These are phyloP conservation scores for Hydroisotoma schaefferi DNA, from an alignment of 2,888 invertebrate genomes.

Conservation along the genomic window DNA sequence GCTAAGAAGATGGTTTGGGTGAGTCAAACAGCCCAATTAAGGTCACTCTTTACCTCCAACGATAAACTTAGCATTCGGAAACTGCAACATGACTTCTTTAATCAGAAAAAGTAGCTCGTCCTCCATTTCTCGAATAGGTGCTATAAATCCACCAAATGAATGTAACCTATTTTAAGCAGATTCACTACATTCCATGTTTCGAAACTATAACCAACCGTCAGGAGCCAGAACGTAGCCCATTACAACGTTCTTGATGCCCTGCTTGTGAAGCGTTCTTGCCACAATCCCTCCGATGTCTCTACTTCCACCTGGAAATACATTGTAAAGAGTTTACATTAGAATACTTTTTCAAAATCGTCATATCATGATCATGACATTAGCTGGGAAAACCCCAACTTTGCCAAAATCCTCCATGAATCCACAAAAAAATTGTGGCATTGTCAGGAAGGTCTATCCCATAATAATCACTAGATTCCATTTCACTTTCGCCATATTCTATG, in stretches of 20 bases:
- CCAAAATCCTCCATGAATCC: slow-evolving; percentile 88
- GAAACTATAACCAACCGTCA: slow-evolving; percentile 55
- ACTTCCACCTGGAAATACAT: slow-evolving; percentile 19
- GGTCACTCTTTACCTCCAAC: slow-evolving; percentile 55
- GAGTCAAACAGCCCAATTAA: no score
- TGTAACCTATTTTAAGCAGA: no score
- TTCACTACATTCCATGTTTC: no score
- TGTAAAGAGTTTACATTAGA: no score
- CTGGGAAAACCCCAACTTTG: slow-evolving; percentile 58
- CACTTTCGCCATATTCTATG: slow-evolving; percentile 64
- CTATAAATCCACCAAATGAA: no score
- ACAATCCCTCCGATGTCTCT: slow-evolving; percentile 61
- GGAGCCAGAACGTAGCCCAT: slow-evolving; percentile 82
- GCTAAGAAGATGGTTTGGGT: no score
- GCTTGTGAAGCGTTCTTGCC: slow-evolving; percentile 61
- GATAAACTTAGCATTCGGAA: slow-evolving; percentile 53
- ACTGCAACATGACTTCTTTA: slow-evolving; percentile 63
- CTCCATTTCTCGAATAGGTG: slow-evolving; percentile 56
- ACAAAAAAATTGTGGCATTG: slow-evolving; percentile 70
- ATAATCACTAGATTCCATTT: slow-evolving; percentile 59
- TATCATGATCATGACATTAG: no score
- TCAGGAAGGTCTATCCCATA: slow-evolving; percentile 45
- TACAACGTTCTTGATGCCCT: slow-evolving; percentile 66
- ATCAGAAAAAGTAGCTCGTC: slow-evolving; percentile 64
- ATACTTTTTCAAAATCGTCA: no score